Evolutionary conservation across 2,888 invertebrate genomes (phyloP), one percentile per base, ranked within the genome.

Genomic region (Oasisia sp.): DNA sequence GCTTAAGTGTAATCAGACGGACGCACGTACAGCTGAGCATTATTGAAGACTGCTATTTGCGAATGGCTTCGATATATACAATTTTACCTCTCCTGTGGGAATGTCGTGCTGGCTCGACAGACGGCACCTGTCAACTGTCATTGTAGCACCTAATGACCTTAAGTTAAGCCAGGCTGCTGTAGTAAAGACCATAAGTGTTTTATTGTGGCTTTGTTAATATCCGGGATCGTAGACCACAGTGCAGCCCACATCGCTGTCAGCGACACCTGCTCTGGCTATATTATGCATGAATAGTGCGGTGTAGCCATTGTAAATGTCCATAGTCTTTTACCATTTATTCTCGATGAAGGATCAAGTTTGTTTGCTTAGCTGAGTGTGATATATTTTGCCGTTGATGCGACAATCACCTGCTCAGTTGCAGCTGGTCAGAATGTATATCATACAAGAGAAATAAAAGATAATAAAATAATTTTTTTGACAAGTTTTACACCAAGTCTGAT

Each of bases 131-230:
- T 32, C 32, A 90, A 27, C 27, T 90, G 90, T 32, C 90, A 90
- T 90, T 32, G n/a, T 32, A n/a, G 32, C 90, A 90, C 90, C 90
- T 90, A 90, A 32, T 90, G 90, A 90, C 90, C 90, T 90, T 90
- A 90, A 14, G 90, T 90, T 90, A 90, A 90, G 90, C 90, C 90
- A 89, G 8, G 7, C 1, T 27, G 32, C 90, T 0, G 32, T 90
- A 90, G 90, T 90, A 90, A 90, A 90, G 90, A 90, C 90, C n/a
- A 90, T 27, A 90, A 90, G 90, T 90, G 90, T 90, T 90, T 90
- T 90, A 90, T 27, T 90, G 90, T 32, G 7, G 32, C 90, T 7
- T 90, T 90, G 90, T 90, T 90, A 90, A 32, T 32, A 90, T 90
- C 90, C 90, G 32, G 90, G 27, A 2, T 90, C 32, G 90, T 32